Conservation (phyloP, 1,140 invertebrate genomes). For the Halictus rubicundus region DNA sequence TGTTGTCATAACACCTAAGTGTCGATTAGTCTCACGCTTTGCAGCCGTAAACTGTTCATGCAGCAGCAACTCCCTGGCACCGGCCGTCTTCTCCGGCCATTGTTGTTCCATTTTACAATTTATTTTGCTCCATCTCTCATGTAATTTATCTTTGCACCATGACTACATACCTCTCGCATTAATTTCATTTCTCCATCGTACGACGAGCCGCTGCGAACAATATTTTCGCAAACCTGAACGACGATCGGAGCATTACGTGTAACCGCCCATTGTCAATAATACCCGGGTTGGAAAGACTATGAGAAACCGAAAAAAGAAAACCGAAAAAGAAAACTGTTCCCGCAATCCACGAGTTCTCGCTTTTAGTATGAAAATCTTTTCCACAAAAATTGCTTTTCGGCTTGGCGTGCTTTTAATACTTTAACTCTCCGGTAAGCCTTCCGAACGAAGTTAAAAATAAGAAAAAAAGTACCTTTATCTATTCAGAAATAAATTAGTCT, state of each 20-base stretch:
- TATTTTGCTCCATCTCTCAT: constrained; percentile 53
- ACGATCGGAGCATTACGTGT: not conserved
- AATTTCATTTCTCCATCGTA: constrained; percentile 15
- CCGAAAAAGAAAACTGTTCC: not conserved
- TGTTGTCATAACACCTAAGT: constrained; percentile 8
- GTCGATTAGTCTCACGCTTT: constrained; percentile 52
- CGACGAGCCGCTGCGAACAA: not conserved
- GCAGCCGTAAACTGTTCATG: constrained; percentile 21
- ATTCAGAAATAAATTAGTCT: not conserved
- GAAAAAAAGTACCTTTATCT: not conserved
- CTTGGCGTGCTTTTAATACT: constrained; percentile 50
- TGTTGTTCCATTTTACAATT: constrained; percentile 42
- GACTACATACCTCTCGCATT: not conserved
- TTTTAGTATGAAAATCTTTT: constrained; percentile 44
- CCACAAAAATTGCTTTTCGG: constrained; percentile 47
- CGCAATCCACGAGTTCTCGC: constrained; percentile 35
- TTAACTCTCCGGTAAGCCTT: constrained; percentile 10
- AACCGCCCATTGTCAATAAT: not conserved
- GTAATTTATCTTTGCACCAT: constrained; percentile 33
- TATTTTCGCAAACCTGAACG: not conserved
- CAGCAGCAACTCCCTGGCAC: constrained; percentile 24
- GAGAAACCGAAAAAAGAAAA: not conserved
- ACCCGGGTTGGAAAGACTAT: too few species aligned
- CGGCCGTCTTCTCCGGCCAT: not conserved
- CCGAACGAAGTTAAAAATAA: not conserved